Evolutionary conservation across 2,888 invertebrate genomes (phyloP).

Genomic region (Aricia artaxerxes): DNA sequence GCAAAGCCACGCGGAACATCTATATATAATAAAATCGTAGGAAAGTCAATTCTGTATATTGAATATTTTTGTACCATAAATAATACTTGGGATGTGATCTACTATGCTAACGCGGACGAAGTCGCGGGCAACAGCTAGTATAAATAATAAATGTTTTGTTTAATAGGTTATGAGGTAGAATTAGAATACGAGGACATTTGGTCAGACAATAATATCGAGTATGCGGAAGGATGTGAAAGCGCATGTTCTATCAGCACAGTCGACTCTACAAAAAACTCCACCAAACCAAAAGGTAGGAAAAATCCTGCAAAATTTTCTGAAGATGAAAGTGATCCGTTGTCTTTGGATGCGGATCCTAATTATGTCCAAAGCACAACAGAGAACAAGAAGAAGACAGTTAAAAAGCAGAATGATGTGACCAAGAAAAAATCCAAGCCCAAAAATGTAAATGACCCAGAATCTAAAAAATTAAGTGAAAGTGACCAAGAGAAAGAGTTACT

Average conservation of each 20-base stretch:
- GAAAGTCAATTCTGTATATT: too few relatives aligned
- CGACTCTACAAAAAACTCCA: conserved; percentile 33
- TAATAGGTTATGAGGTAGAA: conserved; percentile 72
- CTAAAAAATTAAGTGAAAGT: conserved; percentile 27
- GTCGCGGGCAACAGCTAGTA: neutral
- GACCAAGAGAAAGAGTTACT: conserved; percentile 40
- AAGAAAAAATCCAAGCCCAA: conserved; percentile 40
- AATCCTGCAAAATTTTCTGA: conserved; percentile 46
- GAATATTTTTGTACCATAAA: too few relatives aligned
- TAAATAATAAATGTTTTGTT: conserved; percentile 17
- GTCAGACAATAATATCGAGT: conserved; percentile 49
- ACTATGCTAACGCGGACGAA: too few relatives aligned
- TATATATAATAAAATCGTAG: too few relatives aligned
- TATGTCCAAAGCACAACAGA: conserved; percentile 61
- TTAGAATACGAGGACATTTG: conserved; percentile 64
- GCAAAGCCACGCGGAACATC: too few relatives aligned
- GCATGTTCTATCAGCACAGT: conserved; percentile 47
- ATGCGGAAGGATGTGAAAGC: conserved; percentile 50
- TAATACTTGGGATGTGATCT: too few relatives aligned
- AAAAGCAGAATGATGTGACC: conserved; percentile 46
- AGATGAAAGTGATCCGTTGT: conserved; percentile 62
- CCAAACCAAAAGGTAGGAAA: conserved; percentile 52
- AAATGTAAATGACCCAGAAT: conserved; percentile 34
- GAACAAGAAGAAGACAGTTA: conserved; percentile 46
- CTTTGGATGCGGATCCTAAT: conserved; percentile 48